Percentiles rank a stretch among this genome's conserved stretches.
These are phyloP conservation scores for Oreonectes daqikongensis DNA, from an alignment of 2,797 vertebrate species.

Conservation along the genomic window DNA sequence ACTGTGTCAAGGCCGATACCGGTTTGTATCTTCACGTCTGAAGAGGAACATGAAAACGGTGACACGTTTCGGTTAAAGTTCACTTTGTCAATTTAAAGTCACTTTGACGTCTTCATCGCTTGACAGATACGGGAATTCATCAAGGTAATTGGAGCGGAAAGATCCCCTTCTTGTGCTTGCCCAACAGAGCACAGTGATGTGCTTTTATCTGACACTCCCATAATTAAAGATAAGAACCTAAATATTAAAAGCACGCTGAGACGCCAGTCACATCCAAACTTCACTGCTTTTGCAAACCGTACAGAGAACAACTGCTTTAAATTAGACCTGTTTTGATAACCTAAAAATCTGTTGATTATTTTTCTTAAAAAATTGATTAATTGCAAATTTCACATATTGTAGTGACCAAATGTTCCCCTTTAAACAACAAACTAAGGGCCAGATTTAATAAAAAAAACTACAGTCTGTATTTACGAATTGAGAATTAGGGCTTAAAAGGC, in stretches of 20 bases:
- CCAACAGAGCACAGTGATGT: conserved; percentile 44
- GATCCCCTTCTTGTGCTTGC: conserved; percentile 42
- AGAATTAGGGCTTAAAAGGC: too few species aligned
- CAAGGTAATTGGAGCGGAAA: conserved; percentile 55
- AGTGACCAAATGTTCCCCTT: not conserved
- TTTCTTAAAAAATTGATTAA: not conserved
- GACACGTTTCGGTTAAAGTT: conserved; percentile 23
- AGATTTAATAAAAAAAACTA: too few species aligned
- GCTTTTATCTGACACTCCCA: conserved; percentile 46
- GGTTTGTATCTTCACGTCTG: not conserved
- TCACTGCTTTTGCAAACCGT: not conserved
- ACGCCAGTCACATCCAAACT: conserved; percentile 20
- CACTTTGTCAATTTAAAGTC: conserved; percentile 40
- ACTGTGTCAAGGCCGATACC: not conserved
- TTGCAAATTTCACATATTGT: not conserved
- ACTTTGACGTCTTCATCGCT: conserved; percentile 44
- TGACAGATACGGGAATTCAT: conserved; percentile 48
- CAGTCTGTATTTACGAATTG: too few species aligned
- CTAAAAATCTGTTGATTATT: not conserved
- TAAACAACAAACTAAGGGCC: not conserved
- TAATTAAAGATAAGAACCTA: conserved; percentile 47
- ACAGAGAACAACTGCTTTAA: not conserved
- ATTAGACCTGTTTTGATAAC: too few species aligned
- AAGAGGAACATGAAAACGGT: not conserved
- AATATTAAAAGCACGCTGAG: conserved; percentile 44